Evolutionary conservation across 1,140 invertebrate species (phyloP).

Genomic region (Eurosta solidaginis): DNA sequence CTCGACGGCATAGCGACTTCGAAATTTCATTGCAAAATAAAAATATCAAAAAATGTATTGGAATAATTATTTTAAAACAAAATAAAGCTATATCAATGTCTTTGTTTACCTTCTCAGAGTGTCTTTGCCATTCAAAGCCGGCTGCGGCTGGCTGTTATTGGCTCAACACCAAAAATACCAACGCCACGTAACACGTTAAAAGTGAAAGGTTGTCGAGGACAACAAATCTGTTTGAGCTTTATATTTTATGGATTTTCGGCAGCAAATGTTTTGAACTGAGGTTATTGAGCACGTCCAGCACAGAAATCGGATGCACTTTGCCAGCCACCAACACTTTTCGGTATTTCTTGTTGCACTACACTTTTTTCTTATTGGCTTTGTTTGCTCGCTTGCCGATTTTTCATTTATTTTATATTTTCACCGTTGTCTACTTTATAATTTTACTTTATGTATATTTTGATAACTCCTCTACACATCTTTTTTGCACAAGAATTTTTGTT

Average conservation of each 20-base stretch:
- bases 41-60: too few species aligned
- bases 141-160: too few species aligned
- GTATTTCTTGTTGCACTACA: not conserved
- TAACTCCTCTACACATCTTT: not conserved
- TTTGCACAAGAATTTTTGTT: not conserved
- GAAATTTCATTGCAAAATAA: too few species aligned
- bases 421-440: not conserved
- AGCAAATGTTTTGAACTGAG: not conserved
- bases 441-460: not conserved
- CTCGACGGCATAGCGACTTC: too few species aligned
- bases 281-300: not conserved
- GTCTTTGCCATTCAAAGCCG: constrained; percentile 9
- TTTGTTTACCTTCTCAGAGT: constrained; percentile 9
- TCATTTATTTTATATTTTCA: not conserved
- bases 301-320: not conserved
- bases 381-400: not conserved
- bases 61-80: not conserved
- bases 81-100: not conserved
- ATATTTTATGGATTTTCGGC: too few species aligned
- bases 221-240: not conserved
- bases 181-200: not conserved
- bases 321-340: not conserved
- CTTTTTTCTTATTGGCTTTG: not conserved
- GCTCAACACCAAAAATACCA: not conserved
- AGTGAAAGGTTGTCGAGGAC: not conserved